Conservation (phyloP, 2,888 invertebrate species). For the Pycnomerus fuliginosus region DNA sequence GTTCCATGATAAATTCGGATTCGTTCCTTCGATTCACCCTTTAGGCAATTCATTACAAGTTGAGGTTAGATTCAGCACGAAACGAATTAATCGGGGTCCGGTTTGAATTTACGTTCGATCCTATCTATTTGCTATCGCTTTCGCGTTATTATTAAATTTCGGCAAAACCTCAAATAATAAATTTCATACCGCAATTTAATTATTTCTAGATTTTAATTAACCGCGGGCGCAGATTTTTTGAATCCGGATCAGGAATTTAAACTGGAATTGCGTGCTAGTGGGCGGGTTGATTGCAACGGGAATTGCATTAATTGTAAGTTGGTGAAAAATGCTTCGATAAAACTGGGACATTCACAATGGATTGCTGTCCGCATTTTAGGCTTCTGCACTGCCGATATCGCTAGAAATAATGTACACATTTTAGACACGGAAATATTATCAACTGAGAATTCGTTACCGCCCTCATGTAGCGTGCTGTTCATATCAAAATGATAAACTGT, state of each 20-base stretch:
- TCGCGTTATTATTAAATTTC: slow-evolving; percentile 33
- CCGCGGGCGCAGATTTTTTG: slow-evolving; percentile 1
- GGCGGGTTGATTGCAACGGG: slow-evolving; percentile 1
- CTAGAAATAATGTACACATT: slow-evolving; percentile 23
- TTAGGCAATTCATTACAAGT: slow-evolving; percentile 28
- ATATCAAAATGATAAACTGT: no score
- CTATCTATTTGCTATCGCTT: slow-evolving; percentile 36
- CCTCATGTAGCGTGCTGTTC: slow-evolving; percentile 24
- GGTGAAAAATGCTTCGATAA: slow-evolving; percentile 12
- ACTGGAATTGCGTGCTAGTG: slow-evolving; percentile 5
- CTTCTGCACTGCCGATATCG: slow-evolving; percentile 17
- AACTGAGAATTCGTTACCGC: slow-evolving; percentile 22
- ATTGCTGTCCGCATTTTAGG: slow-evolving; percentile 12
- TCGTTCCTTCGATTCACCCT: slow-evolving; percentile 21
- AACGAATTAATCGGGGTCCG: slow-evolving; percentile 36
- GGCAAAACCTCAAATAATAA: slow-evolving; percentile 17
- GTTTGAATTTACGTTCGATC: slow-evolving; percentile 36
- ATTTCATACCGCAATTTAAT: slow-evolving; percentile 13
- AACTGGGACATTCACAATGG: slow-evolving; percentile 11
- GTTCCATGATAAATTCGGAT: slow-evolving; percentile 23
- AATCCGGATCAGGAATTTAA: slow-evolving; percentile 5
- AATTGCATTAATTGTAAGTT: slow-evolving; percentile 12
- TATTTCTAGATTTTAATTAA: slow-evolving; percentile 1
- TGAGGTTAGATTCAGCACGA: slow-evolving; percentile 32
- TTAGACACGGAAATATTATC: slow-evolving; percentile 29